phyloP scores from a whole-genome alignment of 1,140 invertebrate genomes.

The Neodiprion lecontei region DNA sequence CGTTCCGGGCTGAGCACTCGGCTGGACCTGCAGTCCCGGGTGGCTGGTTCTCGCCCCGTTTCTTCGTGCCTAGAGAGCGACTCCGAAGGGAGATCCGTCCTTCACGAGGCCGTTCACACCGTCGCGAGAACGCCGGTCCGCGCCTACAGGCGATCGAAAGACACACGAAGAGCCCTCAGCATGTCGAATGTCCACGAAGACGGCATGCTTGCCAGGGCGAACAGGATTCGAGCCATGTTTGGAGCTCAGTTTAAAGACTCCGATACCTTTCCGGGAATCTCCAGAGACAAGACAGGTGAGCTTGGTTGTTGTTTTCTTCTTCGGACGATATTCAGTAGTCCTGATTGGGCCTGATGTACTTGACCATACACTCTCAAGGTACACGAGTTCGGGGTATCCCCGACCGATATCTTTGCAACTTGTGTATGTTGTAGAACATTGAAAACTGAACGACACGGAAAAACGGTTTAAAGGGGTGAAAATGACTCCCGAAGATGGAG shows the following conservation, averaged over 20 bases:
- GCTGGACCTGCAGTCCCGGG: slow-evolving; percentile 8
- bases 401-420: too few relatives aligned
- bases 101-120: slow-evolving; percentile 23
- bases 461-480: too few relatives aligned
- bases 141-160: slow-evolving; percentile 20
- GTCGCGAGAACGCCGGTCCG: slow-evolving; percentile 26
- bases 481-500: too few relatives aligned
- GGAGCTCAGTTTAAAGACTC: slow-evolving; percentile 52
- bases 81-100: not conserved
- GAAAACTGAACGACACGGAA: too few relatives aligned
- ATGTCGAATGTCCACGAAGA: slow-evolving; percentile 45
- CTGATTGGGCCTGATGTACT: not conserved
- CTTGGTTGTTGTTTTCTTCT: not conserved
- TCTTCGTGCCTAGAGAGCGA: slow-evolving; percentile 30
- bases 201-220: slow-evolving; percentile 54
- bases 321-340: not conserved
- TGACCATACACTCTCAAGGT: too few relatives aligned
- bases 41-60: slow-evolving; percentile 23
- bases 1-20: slow-evolving; percentile 47
- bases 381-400: too few relatives aligned
- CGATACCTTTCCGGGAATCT: slow-evolving; percentile 54
- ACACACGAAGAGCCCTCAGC: not conserved
- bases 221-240: slow-evolving; percentile 57
- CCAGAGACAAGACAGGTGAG: slow-evolving; percentile 59
- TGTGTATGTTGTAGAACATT: too few relatives aligned